Evolutionary conservation across 2,113 vertebrate genomes (phyloP).

Genomic region (Solenodon paradoxus): DNA sequence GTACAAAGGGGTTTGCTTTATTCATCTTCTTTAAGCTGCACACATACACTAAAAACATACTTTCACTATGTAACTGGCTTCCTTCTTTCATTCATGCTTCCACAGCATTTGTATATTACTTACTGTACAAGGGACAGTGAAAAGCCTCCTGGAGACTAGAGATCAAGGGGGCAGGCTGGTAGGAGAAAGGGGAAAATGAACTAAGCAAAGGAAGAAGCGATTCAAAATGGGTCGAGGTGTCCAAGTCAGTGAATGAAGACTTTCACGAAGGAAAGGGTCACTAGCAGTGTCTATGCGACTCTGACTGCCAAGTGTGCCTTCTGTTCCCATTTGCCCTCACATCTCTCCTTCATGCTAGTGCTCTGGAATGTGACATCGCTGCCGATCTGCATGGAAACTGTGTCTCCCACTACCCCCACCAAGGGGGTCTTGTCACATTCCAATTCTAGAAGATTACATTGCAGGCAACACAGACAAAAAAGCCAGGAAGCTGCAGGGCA

Average conservation of each 20-base stretch:
- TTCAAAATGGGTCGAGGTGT: neutral
- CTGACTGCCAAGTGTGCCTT: neutral
- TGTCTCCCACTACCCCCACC: neutral
- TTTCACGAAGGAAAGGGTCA: neutral
- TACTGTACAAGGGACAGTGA: neutral
- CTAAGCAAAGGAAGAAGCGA: neutral
- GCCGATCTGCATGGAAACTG: slow-evolving; percentile 6
- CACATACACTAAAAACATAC: neutral
- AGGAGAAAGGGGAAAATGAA: neutral
- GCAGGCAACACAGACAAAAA: neutral
- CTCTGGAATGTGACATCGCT: neutral
- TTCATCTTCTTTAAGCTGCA: neutral
- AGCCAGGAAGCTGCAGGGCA: neutral
- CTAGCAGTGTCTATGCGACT: neutral
- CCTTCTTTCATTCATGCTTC: neutral
- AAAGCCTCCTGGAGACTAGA: neutral
- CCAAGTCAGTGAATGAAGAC: neutral
- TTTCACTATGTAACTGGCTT: too few species aligned
- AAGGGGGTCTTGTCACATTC: neutral
- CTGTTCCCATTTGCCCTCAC: neutral
- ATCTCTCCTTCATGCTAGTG: neutral
- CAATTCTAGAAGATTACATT: neutral
- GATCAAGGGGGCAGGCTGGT: neutral
- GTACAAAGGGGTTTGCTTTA: neutral
- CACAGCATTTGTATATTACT: neutral